Evolutionary conservation across 2,797 vertebrate species (phyloP), one percentile per base, ranked within the genome.

Genomic region (Oreonectes daqikongensis): DNA sequence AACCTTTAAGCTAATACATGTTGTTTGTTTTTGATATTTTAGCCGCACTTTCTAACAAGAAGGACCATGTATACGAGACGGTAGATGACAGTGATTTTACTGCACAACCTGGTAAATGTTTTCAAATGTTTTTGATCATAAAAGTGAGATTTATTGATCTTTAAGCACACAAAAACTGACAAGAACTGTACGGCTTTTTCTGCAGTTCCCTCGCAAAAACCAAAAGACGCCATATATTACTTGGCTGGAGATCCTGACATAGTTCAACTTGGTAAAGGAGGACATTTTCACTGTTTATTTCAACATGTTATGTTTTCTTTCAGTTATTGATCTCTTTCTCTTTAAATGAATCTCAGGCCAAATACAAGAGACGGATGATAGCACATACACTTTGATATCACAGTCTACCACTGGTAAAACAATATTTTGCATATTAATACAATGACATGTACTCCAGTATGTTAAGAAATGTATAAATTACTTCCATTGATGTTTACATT

Each of bases 231-330:
- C 17, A 14, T 71, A 12, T 78, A 78, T 15, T 9, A 22, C 38
- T 40, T 78, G 14, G 68, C 68, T 55, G 60, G 32, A 6, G 14
- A 71, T 71, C 60, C 68, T 1, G 1, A 30, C 2, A 26, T 44
- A 32, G 17, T 64, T 26, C 18, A 42, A 9, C 18, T 44, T 0
- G 67, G 75, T 78, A 71, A 78, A 42, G 11, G 3, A 53, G 46
- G 3, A 14, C 20, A 11, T 59, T 59, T 28, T 6, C 3, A 15
- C 26, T 30, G 1, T 59, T 30, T 17, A n/a, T 1, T 48, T 48
- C n/a, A 46, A 52, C 8, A 52, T 28, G 24, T 57, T 12, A 2
- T 57, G 12, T 30, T 28, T 59, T 12, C 12, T 59, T 17, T 28
- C 26, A 28, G 6, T 7, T 30, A 7, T 15, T 28, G 20, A 59